A percentile compares a stretch with the other conserved stretches of the same genome.
phyloP scores from a whole-genome alignment of 2,113 vertebrate species.

The Pantherophis guttatus region DNA sequence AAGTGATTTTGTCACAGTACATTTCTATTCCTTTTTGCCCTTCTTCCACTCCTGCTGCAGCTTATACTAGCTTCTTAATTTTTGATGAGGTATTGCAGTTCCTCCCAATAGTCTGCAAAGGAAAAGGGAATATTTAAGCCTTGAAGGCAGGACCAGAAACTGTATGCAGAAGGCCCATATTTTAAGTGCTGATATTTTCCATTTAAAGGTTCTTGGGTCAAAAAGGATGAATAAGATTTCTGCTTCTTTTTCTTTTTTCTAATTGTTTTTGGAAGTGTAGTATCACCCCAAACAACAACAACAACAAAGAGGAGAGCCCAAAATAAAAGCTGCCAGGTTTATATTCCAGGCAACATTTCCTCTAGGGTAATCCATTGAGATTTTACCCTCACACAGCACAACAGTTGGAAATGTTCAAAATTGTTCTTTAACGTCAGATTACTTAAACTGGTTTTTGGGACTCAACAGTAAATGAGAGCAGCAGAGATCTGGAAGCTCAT shows the following conservation, averaged over 20 bases:
- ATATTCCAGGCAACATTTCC: neutral
- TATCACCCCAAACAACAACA: neutral
- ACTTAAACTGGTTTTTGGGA: neutral
- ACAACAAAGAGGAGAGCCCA: neutral
- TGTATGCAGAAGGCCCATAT: neutral
- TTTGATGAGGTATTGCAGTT: neutral
- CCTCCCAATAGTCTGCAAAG: neutral
- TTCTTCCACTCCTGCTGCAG: neutral
- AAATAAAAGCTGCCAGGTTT: neutral
- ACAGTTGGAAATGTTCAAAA: neutral
- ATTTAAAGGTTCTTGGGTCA: neutral
- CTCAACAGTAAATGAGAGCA: neutral
- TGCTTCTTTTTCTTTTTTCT: neutral
- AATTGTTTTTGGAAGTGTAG: neutral
- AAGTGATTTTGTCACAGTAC: neutral
- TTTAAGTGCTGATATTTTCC: neutral
- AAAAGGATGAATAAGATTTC: neutral
- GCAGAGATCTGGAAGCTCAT: neutral
- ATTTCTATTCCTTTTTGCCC: neutral
- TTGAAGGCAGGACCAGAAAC: neutral
- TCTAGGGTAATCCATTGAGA: neutral
- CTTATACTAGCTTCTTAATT: neutral
- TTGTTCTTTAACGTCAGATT: neutral
- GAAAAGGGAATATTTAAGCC: neutral
- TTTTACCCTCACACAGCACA: neutral